Conservation (phyloP, 2,888 invertebrate genomes). For the Ectropis crepuscularia region DNA sequence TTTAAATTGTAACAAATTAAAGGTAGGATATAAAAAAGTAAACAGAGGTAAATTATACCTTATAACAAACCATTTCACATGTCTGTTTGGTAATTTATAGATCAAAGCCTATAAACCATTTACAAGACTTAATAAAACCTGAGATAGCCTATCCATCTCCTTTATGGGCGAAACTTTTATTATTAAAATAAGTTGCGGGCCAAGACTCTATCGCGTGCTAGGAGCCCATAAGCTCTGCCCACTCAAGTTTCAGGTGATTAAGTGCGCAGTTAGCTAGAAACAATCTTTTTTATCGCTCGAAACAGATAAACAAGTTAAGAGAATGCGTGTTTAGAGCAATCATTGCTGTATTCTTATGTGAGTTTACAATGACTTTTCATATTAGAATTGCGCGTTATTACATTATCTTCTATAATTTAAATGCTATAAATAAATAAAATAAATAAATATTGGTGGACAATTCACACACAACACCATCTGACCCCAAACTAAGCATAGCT, state of each 20-base stretch:
- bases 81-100: too few species aligned
- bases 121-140: constrained; percentile 12
- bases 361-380: constrained; percentile 5
- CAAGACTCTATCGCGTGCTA: constrained; percentile 48
- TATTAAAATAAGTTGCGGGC: constrained; percentile 32
- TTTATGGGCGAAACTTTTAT: constrained; percentile 37
- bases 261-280: constrained; percentile 45
- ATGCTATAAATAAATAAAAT: too few species aligned
- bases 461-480: too few species aligned
- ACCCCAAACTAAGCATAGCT: too few species aligned
- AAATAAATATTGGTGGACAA: too few species aligned
- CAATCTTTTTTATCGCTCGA: constrained; percentile 47
- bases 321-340: constrained; percentile 20
- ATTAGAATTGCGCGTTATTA: not conserved
- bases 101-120: not conserved
- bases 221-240: constrained; percentile 43
- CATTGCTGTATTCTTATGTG: constrained; percentile 6
- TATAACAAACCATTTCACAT: too few species aligned
- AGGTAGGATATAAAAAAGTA: too few species aligned
- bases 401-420: not conserved
- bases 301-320: constrained; percentile 26
- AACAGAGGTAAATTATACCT: too few species aligned
- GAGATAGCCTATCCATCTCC: constrained; percentile 26
- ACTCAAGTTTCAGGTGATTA: constrained; percentile 52
- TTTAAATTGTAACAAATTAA: too few species aligned